A percentile compares a stretch with the other conserved stretches of the same genome.
Evolutionary conservation across 2,888 invertebrate genomes (phyloP).

Genomic region (Archips xylosteana): DNA sequence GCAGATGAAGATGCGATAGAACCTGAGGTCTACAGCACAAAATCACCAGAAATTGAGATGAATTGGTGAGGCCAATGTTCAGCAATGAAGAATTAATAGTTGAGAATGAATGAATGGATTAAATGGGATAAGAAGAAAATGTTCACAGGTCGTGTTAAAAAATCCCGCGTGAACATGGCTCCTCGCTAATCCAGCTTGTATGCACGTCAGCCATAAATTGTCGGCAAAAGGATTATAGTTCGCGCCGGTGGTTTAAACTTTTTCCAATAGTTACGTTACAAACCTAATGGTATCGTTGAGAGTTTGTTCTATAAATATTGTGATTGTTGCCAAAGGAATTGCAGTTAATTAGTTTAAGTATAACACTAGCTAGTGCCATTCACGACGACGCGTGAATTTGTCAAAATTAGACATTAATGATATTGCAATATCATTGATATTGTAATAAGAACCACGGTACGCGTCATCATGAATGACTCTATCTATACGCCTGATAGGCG

Average conservation of each 20-base stretch:
- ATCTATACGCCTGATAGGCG: too few relatives aligned
- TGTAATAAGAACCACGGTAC: too few relatives aligned
- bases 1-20: too few relatives aligned
- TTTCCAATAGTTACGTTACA: conserved; percentile 12
- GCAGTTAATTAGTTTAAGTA: background rate
- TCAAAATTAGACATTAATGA: too few relatives aligned
- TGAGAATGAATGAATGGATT: background rate
- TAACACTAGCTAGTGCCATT: too few relatives aligned
- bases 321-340: background rate
- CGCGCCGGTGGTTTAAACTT: conserved; percentile 11
- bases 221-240: conserved; percentile 15
- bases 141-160: conserved; percentile 2
- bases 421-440: too few relatives aligned
- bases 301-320: background rate
- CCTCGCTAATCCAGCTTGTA: conserved; percentile 12
- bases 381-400: too few relatives aligned
- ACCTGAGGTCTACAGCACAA: too few relatives aligned
- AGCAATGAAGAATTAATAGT: background rate
- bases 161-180: conserved; percentile 6
- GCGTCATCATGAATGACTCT: too few relatives aligned
- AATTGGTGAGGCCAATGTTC: background rate
- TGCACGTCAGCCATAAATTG: conserved; percentile 26
- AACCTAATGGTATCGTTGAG: background rate
- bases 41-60: background rate
- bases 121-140: background rate